These are phyloP conservation scores for Tanytarsus gracilentus DNA, from an alignment of 2,888 invertebrate species.

Conservation along the genomic window DNA sequence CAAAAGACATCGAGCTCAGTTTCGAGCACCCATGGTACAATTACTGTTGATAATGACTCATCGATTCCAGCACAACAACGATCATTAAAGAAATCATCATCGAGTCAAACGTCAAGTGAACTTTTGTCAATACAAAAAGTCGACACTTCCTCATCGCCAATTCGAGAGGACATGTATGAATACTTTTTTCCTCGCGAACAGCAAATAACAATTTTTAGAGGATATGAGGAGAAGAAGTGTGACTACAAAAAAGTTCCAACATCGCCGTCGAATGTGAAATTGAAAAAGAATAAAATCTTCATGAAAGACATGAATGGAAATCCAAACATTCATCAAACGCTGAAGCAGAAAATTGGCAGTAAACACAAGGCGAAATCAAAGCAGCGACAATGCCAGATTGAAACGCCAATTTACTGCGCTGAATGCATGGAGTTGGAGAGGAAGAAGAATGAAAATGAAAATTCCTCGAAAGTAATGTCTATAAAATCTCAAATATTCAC, in stretches of 20 bases:
- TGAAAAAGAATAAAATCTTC: constrained; percentile 20
- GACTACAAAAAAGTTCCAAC: constrained; percentile 8
- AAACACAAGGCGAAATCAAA: background rate
- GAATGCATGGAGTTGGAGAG: constrained; percentile 20
- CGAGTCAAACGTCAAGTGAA: constrained; percentile 28
- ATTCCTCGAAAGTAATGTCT: constrained; percentile 8
- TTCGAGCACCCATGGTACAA: constrained; percentile 19
- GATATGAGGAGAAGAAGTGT: background rate
- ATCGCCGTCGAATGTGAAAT: constrained; percentile 1
- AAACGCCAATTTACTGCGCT: constrained; percentile 5
- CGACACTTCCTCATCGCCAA: constrained; percentile 10
- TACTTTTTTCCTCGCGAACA: constrained; percentile 8
- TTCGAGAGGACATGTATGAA: constrained; percentile 7
- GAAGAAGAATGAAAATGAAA: background rate
- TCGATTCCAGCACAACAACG: background rate
- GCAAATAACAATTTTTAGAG: background rate
- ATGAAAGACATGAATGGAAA: constrained; percentile 6
- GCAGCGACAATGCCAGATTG: background rate
- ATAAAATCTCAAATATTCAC: constrained; percentile 15
- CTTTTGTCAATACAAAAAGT: constrained; percentile 6
- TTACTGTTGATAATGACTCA: background rate
- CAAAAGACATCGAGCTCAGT: constrained; percentile 38
- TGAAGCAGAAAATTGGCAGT: background rate
- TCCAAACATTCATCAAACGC: background rate
- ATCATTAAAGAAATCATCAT: constrained; percentile 10